These are phyloP conservation scores for Pollenia amentaria DNA, from an alignment of 2,888 invertebrate genomes.

Conservation along the genomic window DNA sequence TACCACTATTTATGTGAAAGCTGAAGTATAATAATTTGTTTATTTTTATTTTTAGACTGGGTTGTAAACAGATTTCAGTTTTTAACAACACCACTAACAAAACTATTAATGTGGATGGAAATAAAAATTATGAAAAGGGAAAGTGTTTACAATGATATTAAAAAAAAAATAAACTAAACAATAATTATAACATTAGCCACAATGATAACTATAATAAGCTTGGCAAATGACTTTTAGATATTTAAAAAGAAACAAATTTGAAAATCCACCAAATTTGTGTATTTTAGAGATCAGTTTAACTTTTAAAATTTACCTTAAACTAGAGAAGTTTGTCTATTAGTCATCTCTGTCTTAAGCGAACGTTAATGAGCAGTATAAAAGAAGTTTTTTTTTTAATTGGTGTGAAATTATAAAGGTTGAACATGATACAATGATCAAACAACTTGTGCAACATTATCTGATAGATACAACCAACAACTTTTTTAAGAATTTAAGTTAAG, in stretches of 20 bases:
- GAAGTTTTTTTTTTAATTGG: constrained; percentile 14
- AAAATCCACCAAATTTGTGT: too few species aligned
- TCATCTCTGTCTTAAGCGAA: too few species aligned
- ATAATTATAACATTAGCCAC: too few species aligned
- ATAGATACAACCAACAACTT: background rate
- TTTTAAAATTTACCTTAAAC: too few species aligned
- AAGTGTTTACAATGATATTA: constrained; percentile 28
- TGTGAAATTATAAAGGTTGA: constrained; percentile 33
- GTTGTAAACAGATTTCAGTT: background rate
- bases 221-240: background rate
- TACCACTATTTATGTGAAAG: too few species aligned
- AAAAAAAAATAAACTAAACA: background rate
- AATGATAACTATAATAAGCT: background rate
- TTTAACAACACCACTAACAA: background rate
- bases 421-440: constrained; percentile 22
- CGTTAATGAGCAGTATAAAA: background rate
- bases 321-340: too few species aligned
- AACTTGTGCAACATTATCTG: constrained; percentile 22
- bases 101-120: background rate
- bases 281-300: too few species aligned
- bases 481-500: background rate
- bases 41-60: background rate
- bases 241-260: background rate
- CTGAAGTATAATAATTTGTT: too few species aligned
- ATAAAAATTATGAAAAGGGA: constrained; percentile 23